Evolutionary conservation across 2,888 invertebrate genomes (phyloP).

Genomic region (Spatulosminthurus flaviceps): DNA sequence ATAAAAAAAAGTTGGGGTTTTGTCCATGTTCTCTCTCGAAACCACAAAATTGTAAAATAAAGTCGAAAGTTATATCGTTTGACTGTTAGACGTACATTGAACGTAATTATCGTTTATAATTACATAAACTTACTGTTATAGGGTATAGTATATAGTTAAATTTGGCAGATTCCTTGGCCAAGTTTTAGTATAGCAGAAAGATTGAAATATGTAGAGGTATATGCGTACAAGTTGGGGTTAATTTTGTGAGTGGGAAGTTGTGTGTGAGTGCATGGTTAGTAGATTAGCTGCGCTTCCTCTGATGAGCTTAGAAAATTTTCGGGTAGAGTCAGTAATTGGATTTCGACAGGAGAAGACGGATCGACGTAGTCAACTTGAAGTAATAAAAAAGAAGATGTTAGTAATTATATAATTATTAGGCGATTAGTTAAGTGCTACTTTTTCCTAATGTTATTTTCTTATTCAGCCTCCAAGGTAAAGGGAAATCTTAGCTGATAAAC

Average conservation of each 20-base stretch:
- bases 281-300: constrained; percentile 25
- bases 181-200: neutral
- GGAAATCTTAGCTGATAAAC: too few relatives aligned
- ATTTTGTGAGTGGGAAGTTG: constrained; percentile 13
- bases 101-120: too few relatives aligned
- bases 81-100: neutral
- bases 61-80: too few relatives aligned
- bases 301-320: constrained; percentile 28
- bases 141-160: too few relatives aligned
- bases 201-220: neutral
- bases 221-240: constrained; percentile 4
- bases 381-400: constrained; percentile 7
- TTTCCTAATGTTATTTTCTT: neutral
- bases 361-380: neutral
- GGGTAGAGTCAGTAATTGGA: constrained; percentile 30
- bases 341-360: constrained; percentile 31
- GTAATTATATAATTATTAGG: constrained; percentile 24
- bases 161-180: constrained; percentile 27
- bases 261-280: constrained; percentile 11
- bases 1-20: neutral
- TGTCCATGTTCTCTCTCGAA: neutral
- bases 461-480: neutral
- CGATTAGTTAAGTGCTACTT: constrained; percentile 19
- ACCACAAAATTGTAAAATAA: neutral
- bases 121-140: too few relatives aligned